Percentiles rank a stretch among this genome's conserved stretches.
These are phyloP conservation scores for Scaptomyza graminum DNA, from an alignment of 1,140 invertebrate species.

Conservation along the genomic window DNA sequence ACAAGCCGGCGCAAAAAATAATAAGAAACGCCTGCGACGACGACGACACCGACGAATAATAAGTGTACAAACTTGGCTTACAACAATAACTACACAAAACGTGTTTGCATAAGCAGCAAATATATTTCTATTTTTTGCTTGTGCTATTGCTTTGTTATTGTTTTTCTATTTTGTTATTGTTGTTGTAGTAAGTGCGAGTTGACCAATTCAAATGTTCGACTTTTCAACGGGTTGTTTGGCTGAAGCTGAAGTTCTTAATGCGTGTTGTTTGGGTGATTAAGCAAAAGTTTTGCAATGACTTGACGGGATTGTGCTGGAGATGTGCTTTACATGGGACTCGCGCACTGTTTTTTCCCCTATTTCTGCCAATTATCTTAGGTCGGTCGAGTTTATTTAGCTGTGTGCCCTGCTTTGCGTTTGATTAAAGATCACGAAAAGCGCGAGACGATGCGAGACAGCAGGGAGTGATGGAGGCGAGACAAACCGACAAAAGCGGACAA, in stretches of 20 bases:
- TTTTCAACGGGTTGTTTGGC: constrained; percentile 14
- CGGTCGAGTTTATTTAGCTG: constrained; percentile 33
- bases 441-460: no score
- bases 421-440: constrained; percentile 26
- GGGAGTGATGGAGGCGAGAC: neutral
- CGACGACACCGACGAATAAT: constrained; percentile 48
- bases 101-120: constrained; percentile 76
- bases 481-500: constrained; percentile 26
- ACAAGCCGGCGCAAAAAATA: constrained; percentile 71
- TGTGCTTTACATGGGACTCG: neutral
- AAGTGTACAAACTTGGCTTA: constrained; percentile 47
- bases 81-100: constrained; percentile 37
- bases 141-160: constrained; percentile 1
- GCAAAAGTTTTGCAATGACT: constrained; percentile 25
- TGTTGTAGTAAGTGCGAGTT: constrained; percentile 26
- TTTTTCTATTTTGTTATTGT: constrained; percentile 27
- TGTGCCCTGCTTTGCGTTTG: constrained; percentile 21
- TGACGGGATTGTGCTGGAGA: constrained; percentile 10
- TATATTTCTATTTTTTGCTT: constrained; percentile 4
- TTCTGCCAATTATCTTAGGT: constrained; percentile 39
- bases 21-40: constrained; percentile 66
- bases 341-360: constrained; percentile 5
- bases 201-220: constrained; percentile 24
- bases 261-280: constrained; percentile 34
- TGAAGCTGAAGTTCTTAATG: constrained; percentile 15